These are phyloP conservation scores for Sebastiscus tertius DNA, from an alignment of 2,797 vertebrate species.

Conservation along the genomic window DNA sequence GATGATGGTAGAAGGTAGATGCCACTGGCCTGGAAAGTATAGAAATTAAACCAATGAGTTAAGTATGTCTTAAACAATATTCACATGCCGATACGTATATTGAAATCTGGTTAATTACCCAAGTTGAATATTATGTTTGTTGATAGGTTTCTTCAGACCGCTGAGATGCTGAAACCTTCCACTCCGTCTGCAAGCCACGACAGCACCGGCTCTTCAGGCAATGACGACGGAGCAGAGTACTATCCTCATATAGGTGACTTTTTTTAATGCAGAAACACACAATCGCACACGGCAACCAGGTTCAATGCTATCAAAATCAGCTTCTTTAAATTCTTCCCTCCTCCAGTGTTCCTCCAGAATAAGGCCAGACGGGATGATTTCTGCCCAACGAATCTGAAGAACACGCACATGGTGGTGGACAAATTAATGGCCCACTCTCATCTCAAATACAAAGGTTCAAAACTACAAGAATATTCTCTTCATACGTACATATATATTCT, in stretches of 20 bases:
- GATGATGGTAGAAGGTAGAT: background rate
- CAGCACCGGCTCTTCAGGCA: slow-evolving; percentile 85
- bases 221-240: slow-evolving; percentile 90
- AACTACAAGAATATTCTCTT: background rate
- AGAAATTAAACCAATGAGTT: background rate
- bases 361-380: slow-evolving; percentile 90
- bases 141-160: slow-evolving; percentile 91
- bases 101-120: background rate
- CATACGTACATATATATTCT: background rate
- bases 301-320: background rate
- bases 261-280: background rate
- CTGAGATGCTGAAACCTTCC: slow-evolving; percentile 94
- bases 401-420: slow-evolving; percentile 89
- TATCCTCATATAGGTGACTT: slow-evolving; percentile 91
- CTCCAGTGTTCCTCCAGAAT: slow-evolving; percentile 91
- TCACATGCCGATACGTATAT: background rate
- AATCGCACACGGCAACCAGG: background rate
- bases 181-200: slow-evolving; percentile 92
- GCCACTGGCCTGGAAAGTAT: too few relatives aligned
- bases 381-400: slow-evolving; percentile 88
- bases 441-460: slow-evolving; percentile 88
- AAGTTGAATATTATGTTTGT: background rate
- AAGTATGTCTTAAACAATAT: background rate
- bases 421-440: slow-evolving; percentile 93
- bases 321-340: background rate